Conservation (phyloP, 2,888 invertebrate species). For the Ichneumon xanthorius region DNA sequence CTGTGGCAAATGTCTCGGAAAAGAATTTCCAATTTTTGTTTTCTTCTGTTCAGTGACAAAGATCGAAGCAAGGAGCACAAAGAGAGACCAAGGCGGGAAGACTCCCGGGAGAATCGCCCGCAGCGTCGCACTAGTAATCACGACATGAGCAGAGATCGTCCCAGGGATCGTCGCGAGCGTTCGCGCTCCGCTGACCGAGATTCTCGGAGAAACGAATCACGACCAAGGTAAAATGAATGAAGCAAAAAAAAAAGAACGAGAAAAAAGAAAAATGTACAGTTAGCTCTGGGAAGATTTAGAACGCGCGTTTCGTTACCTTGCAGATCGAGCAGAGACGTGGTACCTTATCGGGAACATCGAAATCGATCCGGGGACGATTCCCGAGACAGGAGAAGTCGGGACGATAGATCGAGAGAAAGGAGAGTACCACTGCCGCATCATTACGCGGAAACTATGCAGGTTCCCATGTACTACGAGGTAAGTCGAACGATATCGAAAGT, state of each 20-base stretch:
- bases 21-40: not conserved
- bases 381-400: constrained; percentile 65
- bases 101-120: constrained; percentile 32
- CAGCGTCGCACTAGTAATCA: constrained; percentile 40
- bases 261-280: constrained; percentile 5
- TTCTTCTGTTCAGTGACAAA: constrained; percentile 31
- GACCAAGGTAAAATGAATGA: constrained; percentile 49
- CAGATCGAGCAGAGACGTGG: constrained; percentile 58
- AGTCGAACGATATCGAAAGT: constrained; percentile 37
- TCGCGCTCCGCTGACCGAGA: constrained; percentile 59
- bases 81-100: constrained; percentile 10
- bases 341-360: constrained; percentile 63
- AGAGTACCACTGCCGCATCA: constrained; percentile 58
- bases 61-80: constrained; percentile 14
- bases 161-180: constrained; percentile 49
- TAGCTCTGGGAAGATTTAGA: not conserved
- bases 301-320: not conserved
- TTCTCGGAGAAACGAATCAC: constrained; percentile 42
- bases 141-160: constrained; percentile 42
- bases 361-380: constrained; percentile 69
- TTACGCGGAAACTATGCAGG: constrained; percentile 72
- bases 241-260: not conserved
- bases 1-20: not conserved
- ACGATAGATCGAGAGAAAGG: constrained; percentile 66
- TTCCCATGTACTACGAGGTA: constrained; percentile 76